A percentile compares a stretch with the other conserved stretches of the same genome.
Evolutionary conservation across 2,113 vertebrate species (phyloP).

Genomic region (Callorhinus ursinus): DNA sequence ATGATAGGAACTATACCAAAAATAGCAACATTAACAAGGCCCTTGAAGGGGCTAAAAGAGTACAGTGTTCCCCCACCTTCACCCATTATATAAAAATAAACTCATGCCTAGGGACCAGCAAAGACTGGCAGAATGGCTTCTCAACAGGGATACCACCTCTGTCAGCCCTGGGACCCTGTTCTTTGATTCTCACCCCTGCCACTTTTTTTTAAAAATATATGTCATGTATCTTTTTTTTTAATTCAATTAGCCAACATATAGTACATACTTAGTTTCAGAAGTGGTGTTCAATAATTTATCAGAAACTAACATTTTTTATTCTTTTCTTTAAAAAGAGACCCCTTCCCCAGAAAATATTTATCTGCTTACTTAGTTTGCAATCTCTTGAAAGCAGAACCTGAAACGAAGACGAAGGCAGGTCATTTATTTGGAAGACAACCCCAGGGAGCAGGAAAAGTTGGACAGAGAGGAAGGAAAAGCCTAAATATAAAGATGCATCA

Average conservation of each 20-base stretch:
- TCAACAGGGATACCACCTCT: slow-evolving; percentile 36
- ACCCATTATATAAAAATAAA: slow-evolving; percentile 82
- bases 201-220: not conserved
- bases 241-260: not conserved
- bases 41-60: slow-evolving; percentile 78
- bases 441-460: not conserved
- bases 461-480: not conserved
- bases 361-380: not conserved
- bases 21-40: slow-evolving; percentile 79
- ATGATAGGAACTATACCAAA: slow-evolving; percentile 81
- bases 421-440: not conserved
- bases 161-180: slow-evolving; percentile 74
- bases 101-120: slow-evolving; percentile 78
- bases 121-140: slow-evolving; percentile 66
- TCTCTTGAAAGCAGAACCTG: not conserved
- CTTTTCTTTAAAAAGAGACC: not conserved
- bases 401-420: not conserved
- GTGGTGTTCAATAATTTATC: not conserved
- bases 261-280: not conserved
- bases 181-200: slow-evolving; percentile 81
- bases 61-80: slow-evolving; percentile 77
- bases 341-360: not conserved
- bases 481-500: not conserved
- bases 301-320: not conserved
- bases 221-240: not conserved